phyloP scores from a whole-genome alignment of 2,888 invertebrate species.

The Lypha dubia region DNA sequence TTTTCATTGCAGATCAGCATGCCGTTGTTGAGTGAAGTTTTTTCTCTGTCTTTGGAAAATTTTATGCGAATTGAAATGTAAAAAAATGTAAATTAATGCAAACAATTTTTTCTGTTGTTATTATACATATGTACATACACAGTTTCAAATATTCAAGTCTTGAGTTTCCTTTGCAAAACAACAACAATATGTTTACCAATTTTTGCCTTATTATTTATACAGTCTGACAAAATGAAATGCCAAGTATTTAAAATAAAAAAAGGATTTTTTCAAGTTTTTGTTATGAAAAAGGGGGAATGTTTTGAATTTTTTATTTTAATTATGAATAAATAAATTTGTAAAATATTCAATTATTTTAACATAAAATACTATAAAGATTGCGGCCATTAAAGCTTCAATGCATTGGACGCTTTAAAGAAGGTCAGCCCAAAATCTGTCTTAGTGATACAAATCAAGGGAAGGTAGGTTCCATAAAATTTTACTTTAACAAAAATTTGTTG shows the following conservation, averaged over 20 bases:
- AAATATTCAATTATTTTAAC: slow-evolving; percentile 63
- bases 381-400: slow-evolving; percentile 6
- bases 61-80: slow-evolving; percentile 72
- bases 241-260: slow-evolving; percentile 27
- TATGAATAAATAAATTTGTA: slow-evolving; percentile 70
- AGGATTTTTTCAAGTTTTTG: slow-evolving; percentile 29
- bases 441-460: too few species aligned
- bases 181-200: slow-evolving; percentile 54
- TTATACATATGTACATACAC: too few species aligned
- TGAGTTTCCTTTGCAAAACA: slow-evolving; percentile 37
- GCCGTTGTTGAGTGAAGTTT: slow-evolving; percentile 49
- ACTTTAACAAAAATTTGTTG: too few species aligned
- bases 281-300: slow-evolving; percentile 51
- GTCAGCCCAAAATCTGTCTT: slow-evolving; percentile 4
- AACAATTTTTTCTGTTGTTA: slow-evolving; percentile 49
- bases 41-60: slow-evolving; percentile 69
- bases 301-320: slow-evolving; percentile 70
- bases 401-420: background rate
- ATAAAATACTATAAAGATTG: slow-evolving; percentile 63
- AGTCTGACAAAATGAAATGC: slow-evolving; percentile 52
- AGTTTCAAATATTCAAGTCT: slow-evolving; percentile 33
- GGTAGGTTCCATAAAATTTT: too few species aligned
- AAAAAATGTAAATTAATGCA: slow-evolving; percentile 73
- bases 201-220: slow-evolving; percentile 71
- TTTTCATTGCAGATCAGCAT: slow-evolving; percentile 38